Evolutionary conservation across 2,888 invertebrate species (phyloP).

Genomic region (Xestia c-nigrum): DNA sequence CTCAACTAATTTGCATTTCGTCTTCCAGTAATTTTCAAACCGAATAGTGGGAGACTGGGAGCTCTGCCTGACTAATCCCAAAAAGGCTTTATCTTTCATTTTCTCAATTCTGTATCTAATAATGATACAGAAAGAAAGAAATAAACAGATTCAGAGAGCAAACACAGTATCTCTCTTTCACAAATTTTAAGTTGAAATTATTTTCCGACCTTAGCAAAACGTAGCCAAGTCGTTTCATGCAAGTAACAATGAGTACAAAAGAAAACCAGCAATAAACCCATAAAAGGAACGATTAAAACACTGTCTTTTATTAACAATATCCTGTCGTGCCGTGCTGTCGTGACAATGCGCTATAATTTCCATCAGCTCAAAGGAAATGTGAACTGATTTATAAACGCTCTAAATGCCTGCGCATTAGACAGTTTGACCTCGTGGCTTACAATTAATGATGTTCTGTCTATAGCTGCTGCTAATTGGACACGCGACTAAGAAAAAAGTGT

Average conservation of each 20-base stretch:
- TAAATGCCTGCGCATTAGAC: slow-evolving; percentile 53
- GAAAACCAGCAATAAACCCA: slow-evolving; percentile 9
- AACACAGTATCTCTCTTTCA: not conserved
- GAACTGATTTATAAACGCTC: slow-evolving; percentile 57
- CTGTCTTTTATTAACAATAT: slow-evolving; percentile 38
- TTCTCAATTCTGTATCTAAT: not conserved
- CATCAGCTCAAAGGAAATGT: slow-evolving; percentile 54
- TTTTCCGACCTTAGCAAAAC: slow-evolving; percentile 2
- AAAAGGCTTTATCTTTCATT: not conserved
- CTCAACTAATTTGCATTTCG: slow-evolving; percentile 25
- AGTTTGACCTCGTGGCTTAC: slow-evolving; percentile 49
- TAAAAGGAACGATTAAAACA: slow-evolving; percentile 20
- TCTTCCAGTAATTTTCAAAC: slow-evolving; percentile 6
- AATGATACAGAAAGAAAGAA: not conserved
- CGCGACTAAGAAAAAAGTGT: slow-evolving; percentile 44
- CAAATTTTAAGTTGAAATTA: not conserved
- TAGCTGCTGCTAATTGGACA: slow-evolving; percentile 55
- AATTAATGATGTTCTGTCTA: slow-evolving; percentile 49
- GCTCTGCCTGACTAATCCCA: not conserved
- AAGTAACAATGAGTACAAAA: slow-evolving; percentile 12
- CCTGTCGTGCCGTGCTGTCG: slow-evolving; percentile 45
- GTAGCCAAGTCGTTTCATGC: slow-evolving; percentile 2
- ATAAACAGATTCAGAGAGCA: not conserved
- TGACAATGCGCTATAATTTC: slow-evolving; percentile 54
- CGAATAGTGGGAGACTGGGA: not conserved